Percentiles rank a stretch among this genome's conserved stretches.
Evolutionary conservation across 2,888 invertebrate species (phyloP).

Genomic region (Chaitophorus viminalis): DNA sequence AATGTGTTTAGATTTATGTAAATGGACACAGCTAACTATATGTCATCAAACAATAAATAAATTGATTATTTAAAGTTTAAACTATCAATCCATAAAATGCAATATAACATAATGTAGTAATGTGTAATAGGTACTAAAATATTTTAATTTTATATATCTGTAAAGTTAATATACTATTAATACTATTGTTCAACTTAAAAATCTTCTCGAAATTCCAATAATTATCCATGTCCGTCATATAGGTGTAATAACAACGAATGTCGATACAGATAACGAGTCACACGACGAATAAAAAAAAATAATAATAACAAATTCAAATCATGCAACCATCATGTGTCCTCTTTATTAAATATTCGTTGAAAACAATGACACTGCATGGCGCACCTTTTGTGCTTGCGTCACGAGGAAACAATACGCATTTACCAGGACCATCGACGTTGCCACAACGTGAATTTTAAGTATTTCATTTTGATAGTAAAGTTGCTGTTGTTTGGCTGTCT

Average conservation of each 20-base stretch:
- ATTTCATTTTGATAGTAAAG: neutral
- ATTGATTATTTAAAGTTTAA: too few species aligned
- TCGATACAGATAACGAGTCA: constrained; percentile 22
- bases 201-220: neutral
- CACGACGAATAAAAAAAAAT: neutral
- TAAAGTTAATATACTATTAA: neutral
- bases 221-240: neutral
- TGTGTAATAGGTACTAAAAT: neutral
- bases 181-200: neutral
- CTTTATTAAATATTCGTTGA: constrained; percentile 23
- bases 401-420: constrained; percentile 26
- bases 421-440: neutral
- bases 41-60: too few species aligned
- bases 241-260: neutral
- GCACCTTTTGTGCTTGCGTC: constrained; percentile 47
- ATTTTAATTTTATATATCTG: neutral
- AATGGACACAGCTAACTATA: too few species aligned
- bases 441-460: constrained; percentile 17
- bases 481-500: neutral
- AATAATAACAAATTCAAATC: constrained; percentile 47
- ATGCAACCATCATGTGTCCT: constrained; percentile 33
- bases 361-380: constrained; percentile 47
- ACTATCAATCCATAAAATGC: too few species aligned
- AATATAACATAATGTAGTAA: too few species aligned
- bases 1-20: too few species aligned